Base-by-base conservation (phyloP, 2,888 invertebrate genomes). In the Harpagoxenus sublaevis region DNA sequence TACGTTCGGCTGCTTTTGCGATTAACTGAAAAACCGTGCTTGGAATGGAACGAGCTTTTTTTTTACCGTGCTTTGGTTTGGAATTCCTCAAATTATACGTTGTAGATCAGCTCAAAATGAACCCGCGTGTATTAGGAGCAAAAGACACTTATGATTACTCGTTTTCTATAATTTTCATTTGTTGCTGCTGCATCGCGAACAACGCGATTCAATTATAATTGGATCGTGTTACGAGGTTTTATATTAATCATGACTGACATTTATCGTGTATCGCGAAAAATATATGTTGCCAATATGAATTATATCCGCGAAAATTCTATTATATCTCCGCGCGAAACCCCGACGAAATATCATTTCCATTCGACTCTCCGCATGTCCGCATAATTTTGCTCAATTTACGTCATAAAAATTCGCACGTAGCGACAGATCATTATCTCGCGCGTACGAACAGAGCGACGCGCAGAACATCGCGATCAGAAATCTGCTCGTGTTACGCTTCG, bases 161-260 rank as follows among this genome's bases (percentile, higher is more conserved):
- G 28, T 28, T 28, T 23, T 28, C 10, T 23, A 2, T 45, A 12
- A 42, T 9, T 8, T 48, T 42, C 35, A 35, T 35, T 35, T 4
- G 42, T 12, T 12, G 18, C 31, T 6, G 39, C 23, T 15, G 0
- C 42, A 1, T 12, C 23, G 9, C 60, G 10, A 45, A 35, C 39
- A n/a, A 35, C 35, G 35, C 15, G 12, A 42, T 71, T 9, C 39
- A 28, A 55, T 70, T n/a, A n/a, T 35, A 71, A 73, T 73, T 31
- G 48, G 35, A 23, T 73, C 48, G 23, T 9, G 39, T 60, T 42
- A 51, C 79, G 45, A 45, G 57, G 4, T 35, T 73, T 57, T 53
- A 4, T 3, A 39, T 73, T 73, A 81, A 81, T 81, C 73, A 18
- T 3, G 70, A 45, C 28, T 78, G 57, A 81, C 78, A 70, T 78